These are phyloP conservation scores for Daubentonia madagascariensis DNA, from an alignment of 2,113 vertebrate genomes.

Conservation along the genomic window DNA sequence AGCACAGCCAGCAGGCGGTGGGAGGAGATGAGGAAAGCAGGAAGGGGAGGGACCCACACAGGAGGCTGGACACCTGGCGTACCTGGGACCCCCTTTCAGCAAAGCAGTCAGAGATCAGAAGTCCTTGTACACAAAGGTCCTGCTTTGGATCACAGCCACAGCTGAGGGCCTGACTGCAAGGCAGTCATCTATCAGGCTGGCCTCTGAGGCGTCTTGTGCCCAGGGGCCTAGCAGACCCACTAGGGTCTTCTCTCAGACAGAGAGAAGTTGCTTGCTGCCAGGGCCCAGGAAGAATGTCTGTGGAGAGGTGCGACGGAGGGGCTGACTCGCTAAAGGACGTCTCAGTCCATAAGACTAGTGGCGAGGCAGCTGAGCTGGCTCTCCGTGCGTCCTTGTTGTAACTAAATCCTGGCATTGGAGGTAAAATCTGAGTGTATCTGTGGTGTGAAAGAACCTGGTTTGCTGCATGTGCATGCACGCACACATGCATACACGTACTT, in stretches of 20 bases:
- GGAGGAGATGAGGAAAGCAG: neutral
- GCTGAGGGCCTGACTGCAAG: neutral
- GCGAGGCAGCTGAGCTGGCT: neutral
- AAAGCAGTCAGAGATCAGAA: neutral
- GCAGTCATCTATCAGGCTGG: neutral
- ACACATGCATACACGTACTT: neutral
- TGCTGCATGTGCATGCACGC: fast-evolving
- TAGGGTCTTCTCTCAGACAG: neutral
- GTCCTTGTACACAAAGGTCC: neutral
- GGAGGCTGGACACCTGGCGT: fast-evolving
- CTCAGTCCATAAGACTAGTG: neutral
- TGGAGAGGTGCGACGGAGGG: neutral
- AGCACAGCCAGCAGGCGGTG: neutral
- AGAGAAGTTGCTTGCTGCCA: neutral
- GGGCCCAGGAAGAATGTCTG: neutral
- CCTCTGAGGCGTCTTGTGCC: neutral
- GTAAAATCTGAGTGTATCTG: neutral
- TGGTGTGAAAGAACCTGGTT: neutral
- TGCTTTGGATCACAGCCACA: neutral
- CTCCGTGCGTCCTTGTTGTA: neutral
- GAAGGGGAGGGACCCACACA: neutral
- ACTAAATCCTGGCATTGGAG: neutral
- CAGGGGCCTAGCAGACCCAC: neutral
- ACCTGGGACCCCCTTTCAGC: neutral
- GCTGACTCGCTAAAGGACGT: neutral